These are phyloP conservation scores for Vimba vimba DNA, from an alignment of 2,113 vertebrate species.

Conservation along the genomic window DNA sequence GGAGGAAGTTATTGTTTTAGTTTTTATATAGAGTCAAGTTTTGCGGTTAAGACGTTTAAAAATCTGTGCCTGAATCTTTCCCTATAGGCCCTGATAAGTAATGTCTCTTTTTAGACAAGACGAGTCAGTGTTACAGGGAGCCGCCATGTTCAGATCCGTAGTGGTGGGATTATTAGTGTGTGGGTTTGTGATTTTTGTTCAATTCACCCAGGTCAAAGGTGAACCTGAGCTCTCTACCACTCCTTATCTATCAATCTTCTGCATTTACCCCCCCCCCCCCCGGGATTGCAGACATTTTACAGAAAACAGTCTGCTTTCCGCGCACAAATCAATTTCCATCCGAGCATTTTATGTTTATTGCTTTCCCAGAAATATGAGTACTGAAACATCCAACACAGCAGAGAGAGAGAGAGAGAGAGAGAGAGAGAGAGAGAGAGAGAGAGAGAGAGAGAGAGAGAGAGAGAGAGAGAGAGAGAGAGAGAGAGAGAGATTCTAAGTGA, in stretches of 20 bases:
- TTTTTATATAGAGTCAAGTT: neutral
- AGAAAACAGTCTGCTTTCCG: neutral
- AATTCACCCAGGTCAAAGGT: neutral
- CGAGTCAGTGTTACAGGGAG: neutral
- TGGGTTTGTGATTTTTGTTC: neutral
- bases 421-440: no score
- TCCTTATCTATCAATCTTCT: neutral
- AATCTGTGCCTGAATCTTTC: neutral
- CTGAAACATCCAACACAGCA: neutral
- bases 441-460: no score
- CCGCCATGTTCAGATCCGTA: neutral
- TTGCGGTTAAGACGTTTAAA: neutral
- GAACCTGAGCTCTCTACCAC: neutral
- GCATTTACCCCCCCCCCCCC: neutral
- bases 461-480: neutral
- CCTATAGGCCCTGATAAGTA: neutral
- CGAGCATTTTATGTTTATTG: neutral
- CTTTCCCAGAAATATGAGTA: slow-evolving; percentile 2
- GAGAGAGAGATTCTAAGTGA: neutral
- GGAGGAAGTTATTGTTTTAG: neutral
- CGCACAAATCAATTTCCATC: slow-evolving; percentile 5
- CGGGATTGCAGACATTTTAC: neutral
- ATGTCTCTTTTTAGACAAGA: neutral
- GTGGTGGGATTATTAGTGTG: neutral
- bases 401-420: no score